Evolutionary conservation across 2,797 vertebrate species (phyloP).

Genomic region (Bradypodion ventrale): DNA sequence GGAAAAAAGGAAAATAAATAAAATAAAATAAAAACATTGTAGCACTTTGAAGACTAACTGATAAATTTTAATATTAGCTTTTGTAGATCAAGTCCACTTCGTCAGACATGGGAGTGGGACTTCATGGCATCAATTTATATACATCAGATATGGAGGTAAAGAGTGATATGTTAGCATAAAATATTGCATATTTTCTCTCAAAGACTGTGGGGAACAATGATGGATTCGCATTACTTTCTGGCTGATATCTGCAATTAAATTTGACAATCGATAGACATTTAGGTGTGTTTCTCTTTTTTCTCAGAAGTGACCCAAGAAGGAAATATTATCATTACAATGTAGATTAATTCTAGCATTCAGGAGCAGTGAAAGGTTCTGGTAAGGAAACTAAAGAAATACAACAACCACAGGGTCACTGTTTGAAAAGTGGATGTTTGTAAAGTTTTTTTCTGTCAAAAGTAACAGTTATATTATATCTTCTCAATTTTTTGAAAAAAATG

Average conservation of each 20-base stretch:
- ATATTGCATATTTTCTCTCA: neutral
- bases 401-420: conserved; percentile 4
- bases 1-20: too few relatives aligned
- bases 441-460: conserved; percentile 14
- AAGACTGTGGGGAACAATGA: neutral
- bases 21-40: too few relatives aligned
- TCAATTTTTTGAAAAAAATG: neutral
- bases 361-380: neutral
- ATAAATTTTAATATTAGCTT: too few relatives aligned
- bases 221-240: neutral
- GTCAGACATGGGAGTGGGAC: too few relatives aligned
- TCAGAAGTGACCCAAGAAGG: neutral
- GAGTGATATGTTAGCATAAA: too few relatives aligned
- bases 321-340: conserved; percentile 9
- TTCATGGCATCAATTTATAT: too few relatives aligned
- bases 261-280: conserved; percentile 9
- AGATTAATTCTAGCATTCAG: conserved; percentile 6
- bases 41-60: too few relatives aligned
- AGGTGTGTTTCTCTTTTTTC: neutral
- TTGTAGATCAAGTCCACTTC: too few relatives aligned
- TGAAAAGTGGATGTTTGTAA: conserved; percentile 1
- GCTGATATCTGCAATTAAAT: conserved; percentile 1
- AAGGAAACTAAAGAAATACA: neutral
- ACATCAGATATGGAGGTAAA: too few relatives aligned
- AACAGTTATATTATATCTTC: conserved; percentile 8